These are phyloP conservation scores for Papilio helenus DNA, from an alignment of 1,140 invertebrate species.

Conservation along the genomic window DNA sequence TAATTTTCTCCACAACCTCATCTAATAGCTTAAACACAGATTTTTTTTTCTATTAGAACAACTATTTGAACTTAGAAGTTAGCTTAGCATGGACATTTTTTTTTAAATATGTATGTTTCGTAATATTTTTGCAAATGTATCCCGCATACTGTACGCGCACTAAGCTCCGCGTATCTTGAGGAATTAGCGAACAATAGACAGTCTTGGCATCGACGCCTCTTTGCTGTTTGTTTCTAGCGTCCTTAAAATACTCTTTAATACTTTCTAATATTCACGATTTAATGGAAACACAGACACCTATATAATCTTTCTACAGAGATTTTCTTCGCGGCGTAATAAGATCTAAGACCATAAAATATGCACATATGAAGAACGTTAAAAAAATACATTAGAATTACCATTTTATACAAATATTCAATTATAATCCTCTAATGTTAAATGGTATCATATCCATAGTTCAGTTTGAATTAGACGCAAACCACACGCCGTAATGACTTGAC, in stretches of 20 bases:
- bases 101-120: too few species aligned
- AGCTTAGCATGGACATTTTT: too few species aligned
- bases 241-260: conserved; percentile 62
- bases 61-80: too few species aligned
- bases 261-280: conserved; percentile 48
- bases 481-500: background rate
- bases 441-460: background rate
- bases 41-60: too few species aligned
- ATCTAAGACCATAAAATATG: too few species aligned
- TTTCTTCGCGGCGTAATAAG: too few species aligned
- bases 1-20: too few species aligned
- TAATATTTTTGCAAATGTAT: background rate
- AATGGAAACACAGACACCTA: background rate
- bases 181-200: conserved; percentile 78
- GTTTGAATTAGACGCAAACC: background rate
- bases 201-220: conserved; percentile 69
- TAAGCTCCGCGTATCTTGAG: conserved; percentile 60
- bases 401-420: background rate
- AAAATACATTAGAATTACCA: too few species aligned
- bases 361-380: too few species aligned
- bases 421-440: background rate
- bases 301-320: background rate
- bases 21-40: too few species aligned
- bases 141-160: conserved; percentile 41
- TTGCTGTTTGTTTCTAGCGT: conserved; percentile 55